Evolutionary conservation across 2,888 invertebrate species (phyloP), one percentile per base, ranked within the genome.

Genomic region (Protonemura montana): DNA sequence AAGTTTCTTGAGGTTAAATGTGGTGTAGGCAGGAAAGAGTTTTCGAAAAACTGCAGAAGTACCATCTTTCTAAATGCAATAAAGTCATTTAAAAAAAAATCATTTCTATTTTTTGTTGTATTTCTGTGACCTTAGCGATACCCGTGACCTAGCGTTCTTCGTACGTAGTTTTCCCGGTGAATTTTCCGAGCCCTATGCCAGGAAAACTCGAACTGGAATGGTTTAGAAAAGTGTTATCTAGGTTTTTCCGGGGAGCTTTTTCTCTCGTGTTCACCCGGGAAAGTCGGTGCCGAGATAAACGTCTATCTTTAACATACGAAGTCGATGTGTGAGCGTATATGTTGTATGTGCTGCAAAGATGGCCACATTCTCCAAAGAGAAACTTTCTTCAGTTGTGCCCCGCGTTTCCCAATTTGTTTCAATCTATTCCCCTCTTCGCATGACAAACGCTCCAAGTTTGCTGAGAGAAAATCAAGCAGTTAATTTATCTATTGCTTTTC

Each of bases 401-500:
- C 59, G 59, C 21, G 21, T 59, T 13, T 59, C 21, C 59, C 59
- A 59, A 59, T 59, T 59, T 59, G 59, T 59, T 59, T 59, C 59
- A 21, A 59, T 35, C 6, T 59, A 21, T 21, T 21, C 21, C 21
- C 16, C 59, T 59, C 7, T 59, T 59, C 59, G 21, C 2, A 59
- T 59, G 59, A 59, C 7, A 59, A 2, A 59, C 21, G 59, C 21
- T 59, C 21, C 7, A 59, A 59, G 59, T 59, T 59, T 59, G 21
- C 21, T 2, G 6, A 59, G 21, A 59, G 59, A 59, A 59, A 59
- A 59, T 59, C 59, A 59, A 59, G 21, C 59, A 59, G 59, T 59
- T 59, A 59, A 59, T 59, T 59, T 59, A 16, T 59, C 59, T 59
- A 59, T 59, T 59, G 59, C 59, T 59, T 59, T 59, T 59, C 59